A percentile compares a stretch with the other conserved stretches of the same genome.
Evolutionary conservation across 2,888 invertebrate species (phyloP).

Genomic region (Hetaerina titia): DNA sequence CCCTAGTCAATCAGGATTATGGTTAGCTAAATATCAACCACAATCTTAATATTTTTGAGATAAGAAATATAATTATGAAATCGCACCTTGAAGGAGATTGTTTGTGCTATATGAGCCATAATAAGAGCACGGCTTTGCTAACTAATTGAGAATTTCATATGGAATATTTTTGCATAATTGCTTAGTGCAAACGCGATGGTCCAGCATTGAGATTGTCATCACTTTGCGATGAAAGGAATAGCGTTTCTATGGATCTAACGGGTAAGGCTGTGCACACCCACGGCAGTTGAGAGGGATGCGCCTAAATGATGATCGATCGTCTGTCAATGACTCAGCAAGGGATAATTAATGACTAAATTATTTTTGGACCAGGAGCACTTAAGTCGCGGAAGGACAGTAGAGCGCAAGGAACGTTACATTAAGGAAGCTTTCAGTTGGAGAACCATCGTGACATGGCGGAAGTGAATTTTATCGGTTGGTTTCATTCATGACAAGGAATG

Average conservation of each 20-base stretch:
- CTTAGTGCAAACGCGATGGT: not conserved
- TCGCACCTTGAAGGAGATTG: no score
- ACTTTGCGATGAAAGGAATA: not conserved
- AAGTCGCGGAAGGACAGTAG: not conserved
- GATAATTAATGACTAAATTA: conserved; percentile 10
- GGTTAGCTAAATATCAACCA: no score
- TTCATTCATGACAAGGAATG: not conserved
- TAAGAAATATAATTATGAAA: no score
- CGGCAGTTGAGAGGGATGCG: not conserved
- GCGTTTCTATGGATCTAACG: no score
- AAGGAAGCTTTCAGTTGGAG: not conserved
- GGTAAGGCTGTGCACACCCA: no score
- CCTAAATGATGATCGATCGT: not conserved
- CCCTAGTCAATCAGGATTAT: no score
- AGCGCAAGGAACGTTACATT: not conserved
- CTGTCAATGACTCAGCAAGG: not conserved
- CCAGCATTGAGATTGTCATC: not conserved
- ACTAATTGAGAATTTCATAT: no score
- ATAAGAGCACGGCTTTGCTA: no score
- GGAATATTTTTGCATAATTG: no score
- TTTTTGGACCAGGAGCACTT: not conserved
- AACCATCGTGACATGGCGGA: not conserved
- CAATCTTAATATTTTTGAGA: no score
- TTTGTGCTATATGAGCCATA: no score
- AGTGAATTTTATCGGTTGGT: not conserved